Conservation (phyloP, 2,888 invertebrate species). For the Cantharis flavilabris region DNA sequence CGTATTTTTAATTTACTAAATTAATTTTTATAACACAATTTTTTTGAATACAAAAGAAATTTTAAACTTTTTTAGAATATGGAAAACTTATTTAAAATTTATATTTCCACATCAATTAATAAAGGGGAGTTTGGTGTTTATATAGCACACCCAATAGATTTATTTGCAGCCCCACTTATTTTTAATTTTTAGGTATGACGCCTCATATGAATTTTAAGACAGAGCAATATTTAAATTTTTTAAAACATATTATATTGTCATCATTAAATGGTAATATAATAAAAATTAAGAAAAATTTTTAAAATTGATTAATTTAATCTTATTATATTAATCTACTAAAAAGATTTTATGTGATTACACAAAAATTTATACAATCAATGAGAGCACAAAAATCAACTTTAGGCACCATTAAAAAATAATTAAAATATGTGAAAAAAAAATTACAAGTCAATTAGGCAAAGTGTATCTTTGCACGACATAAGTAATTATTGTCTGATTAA, state of each 20-base stretch:
- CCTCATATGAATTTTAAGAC: no score
- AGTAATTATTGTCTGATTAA: background rate
- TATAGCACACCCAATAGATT: background rate
- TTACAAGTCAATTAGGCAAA: background rate
- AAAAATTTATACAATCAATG: background rate
- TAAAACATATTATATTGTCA: no score
- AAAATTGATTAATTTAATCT: background rate
- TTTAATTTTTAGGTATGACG: background rate
- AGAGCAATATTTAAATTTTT: background rate
- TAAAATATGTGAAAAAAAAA: background rate
- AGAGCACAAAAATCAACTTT: background rate
- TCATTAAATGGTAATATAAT: no score
- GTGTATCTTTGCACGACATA: background rate
- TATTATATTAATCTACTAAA: background rate
- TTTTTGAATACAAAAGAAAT: background rate
- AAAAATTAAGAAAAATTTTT: no score
- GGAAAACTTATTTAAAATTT: background rate
- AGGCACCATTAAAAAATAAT: background rate
- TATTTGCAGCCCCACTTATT: background rate
- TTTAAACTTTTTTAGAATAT: background rate
- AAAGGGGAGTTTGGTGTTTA: background rate
- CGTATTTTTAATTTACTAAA: background rate
- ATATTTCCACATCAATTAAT: background rate
- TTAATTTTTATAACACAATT: background rate
- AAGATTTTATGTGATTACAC: background rate